Base-by-base conservation (phyloP, 2,888 invertebrate species). In the Ennomos quercinarius region DNA sequence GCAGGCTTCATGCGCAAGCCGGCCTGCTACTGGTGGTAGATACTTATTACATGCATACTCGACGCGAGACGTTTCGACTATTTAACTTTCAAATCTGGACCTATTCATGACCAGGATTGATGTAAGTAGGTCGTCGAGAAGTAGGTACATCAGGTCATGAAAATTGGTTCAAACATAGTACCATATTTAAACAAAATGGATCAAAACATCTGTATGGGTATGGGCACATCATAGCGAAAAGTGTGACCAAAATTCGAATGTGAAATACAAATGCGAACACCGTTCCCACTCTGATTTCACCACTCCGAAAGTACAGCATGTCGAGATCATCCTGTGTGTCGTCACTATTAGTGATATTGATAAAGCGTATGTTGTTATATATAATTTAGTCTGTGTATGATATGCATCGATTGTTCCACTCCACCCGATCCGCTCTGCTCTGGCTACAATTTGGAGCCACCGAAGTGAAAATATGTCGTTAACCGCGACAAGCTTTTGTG, bases 381-480 rank as follows among this genome's bases (percentile, higher is more conserved):
- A 40, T 40, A 36, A 41, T 50, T 47, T 50, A 42, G 41, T n/a
- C n/a, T n/a, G n/a, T 41, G 13, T 35, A 9, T 34, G 50, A 55
- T 55, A 50, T 12, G n/a, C 44, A 41, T 42, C 27, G 17, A 42
- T 56, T 52, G 40, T 49, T 41, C 40, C 41, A 60, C 52, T 41
- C 40, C 41, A 60, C 45, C n/a, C n/a, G n/a, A n/a, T 38, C 41
- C 39, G 13, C 35, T 49, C 41, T 36, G 37, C 51, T 27, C 27
- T 51, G 43, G 34, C 38, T 50, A 61, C 55, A 69, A 70, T 69
- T 71, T 64, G 61, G 11, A 49, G 49, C 43, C 62, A 63, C 52
- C 67, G 62, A 57, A 66, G 64, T 66, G 68, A 66, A 61, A 68
- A 40, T 40, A 49, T 35, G 40, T 48, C 39, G 11, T 49, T 40